Evolutionary conservation across 2,888 invertebrate species (phyloP), one percentile per base, ranked within the genome.

Genomic region (Eupithecia vulgata): DNA sequence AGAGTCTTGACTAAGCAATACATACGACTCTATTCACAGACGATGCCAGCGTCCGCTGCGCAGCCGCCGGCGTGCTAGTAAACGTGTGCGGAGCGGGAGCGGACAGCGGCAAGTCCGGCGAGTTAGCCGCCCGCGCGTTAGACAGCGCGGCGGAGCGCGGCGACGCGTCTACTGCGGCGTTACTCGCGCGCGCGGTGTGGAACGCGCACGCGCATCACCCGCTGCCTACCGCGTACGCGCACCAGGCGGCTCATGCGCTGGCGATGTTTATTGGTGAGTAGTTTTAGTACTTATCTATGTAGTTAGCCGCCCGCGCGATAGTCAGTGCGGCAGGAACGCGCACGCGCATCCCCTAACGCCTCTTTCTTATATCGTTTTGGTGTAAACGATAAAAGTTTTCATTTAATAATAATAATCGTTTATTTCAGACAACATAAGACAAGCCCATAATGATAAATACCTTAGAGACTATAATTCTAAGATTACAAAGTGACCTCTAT

Each of bases 11-110:
- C 6, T 57, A 57, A 57, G 25, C 59, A 59, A 59, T 30, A 12
- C 25, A 25, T 61, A 52, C 21, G 40, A 37, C 52, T 30, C 25
- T 64, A 48, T 70, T 65, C 83, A 84, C 91, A 92, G 96, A 95
- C 73, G 96, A 96, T 72, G 91, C 95, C 67, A 96, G 96, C 80
- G 94, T 97, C 21, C 95, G 97, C 0, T 96, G 96, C 85, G 96
- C 97, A 8, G 96, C 97, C 3, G 96, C 97, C 72, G 98, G 98
- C 1, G 97, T 98, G 57, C 95, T 98, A 68, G 97, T 98, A 30
- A 98, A 98, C 93, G 95, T 98, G 82, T 93, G 94, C 82, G 94
- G 91, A 40, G 88, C 88, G 76, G 89, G 91, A 59, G 84, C 82
- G 61, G 82, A 77, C 34, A 73, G 81, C 76, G 78, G 65, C 30